Conservation (phyloP, 2,888 invertebrate genomes). For the Dryadula phaetusa region DNA sequence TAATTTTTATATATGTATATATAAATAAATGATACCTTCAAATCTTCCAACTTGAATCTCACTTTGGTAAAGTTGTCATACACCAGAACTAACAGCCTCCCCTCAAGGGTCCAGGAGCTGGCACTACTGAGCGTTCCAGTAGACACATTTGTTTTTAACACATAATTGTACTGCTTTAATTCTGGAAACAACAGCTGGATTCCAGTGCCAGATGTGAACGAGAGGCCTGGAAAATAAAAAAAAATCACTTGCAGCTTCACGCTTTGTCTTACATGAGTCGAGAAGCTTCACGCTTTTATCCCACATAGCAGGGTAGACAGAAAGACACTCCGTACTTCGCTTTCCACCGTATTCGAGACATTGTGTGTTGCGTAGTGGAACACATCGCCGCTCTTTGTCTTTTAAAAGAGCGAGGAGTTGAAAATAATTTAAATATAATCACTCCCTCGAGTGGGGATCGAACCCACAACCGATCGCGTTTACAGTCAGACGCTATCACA, state of each 20-base stretch:
- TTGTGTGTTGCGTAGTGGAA: too few relatives aligned
- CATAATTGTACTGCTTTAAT: slow-evolving; percentile 62
- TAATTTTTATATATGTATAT: too few relatives aligned
- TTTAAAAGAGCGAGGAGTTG: too few relatives aligned
- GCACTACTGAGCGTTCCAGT: slow-evolving; percentile 60
- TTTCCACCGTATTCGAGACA: too few relatives aligned
- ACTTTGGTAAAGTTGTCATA: slow-evolving; percentile 67
- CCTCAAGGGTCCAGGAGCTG: slow-evolving; percentile 69
- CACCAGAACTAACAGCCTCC: slow-evolving; percentile 57
- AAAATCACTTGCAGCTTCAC: neutral
- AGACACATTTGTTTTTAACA: slow-evolving; percentile 66
- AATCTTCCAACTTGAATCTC: slow-evolving; percentile 58
- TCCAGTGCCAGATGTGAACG: slow-evolving; percentile 51
- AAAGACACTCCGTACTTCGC: too few relatives aligned
- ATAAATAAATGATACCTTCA: too few relatives aligned
- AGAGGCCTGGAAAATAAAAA: slow-evolving; percentile 52
- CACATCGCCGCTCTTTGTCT: too few relatives aligned
- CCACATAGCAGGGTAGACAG: neutral
- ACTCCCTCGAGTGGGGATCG: too few relatives aligned
- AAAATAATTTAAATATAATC: too few relatives aligned
- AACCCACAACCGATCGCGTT: too few relatives aligned
- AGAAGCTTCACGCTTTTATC: neutral
- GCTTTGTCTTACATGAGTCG: too few relatives aligned
- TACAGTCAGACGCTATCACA: too few relatives aligned
- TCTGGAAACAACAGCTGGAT: slow-evolving; percentile 66